Evolutionary conservation across 2,888 invertebrate genomes (phyloP).

Genomic region (Pterobdella sp.): DNA sequence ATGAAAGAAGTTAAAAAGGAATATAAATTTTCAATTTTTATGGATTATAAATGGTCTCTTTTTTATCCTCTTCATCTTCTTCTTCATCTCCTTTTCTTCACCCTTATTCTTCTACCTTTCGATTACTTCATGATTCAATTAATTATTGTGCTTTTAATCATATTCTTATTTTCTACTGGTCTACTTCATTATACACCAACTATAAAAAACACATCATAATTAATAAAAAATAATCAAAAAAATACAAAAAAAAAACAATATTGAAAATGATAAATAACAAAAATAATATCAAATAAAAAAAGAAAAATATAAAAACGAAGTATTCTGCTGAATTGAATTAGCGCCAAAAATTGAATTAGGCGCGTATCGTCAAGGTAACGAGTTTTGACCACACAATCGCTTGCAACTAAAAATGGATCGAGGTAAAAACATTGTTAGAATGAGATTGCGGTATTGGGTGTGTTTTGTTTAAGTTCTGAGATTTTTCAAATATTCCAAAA

Average conservation of each 20-base stretch:
- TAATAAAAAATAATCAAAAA: background rate
- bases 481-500: background rate
- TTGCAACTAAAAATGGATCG: background rate
- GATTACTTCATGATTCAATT: no score
- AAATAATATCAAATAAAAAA: background rate
- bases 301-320: background rate
- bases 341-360: background rate
- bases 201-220: background rate
- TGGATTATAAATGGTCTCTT: no score
- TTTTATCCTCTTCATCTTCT: no score
- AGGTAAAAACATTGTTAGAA: background rate
- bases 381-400: background rate
- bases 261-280: no score
- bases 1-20: no score
- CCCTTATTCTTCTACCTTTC: no score
- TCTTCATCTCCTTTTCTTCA: no score
- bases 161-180: background rate
- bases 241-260: background rate
- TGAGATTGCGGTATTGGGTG: background rate
- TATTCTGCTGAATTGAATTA: background rate
- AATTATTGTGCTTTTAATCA: no score
- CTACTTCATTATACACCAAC: background rate
- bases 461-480: background rate
- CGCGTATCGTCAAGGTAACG: background rate
- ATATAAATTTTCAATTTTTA: no score